These are phyloP conservation scores for Pimephales promelas DNA, from an alignment of 2,113 vertebrate species.

Conservation along the genomic window DNA sequence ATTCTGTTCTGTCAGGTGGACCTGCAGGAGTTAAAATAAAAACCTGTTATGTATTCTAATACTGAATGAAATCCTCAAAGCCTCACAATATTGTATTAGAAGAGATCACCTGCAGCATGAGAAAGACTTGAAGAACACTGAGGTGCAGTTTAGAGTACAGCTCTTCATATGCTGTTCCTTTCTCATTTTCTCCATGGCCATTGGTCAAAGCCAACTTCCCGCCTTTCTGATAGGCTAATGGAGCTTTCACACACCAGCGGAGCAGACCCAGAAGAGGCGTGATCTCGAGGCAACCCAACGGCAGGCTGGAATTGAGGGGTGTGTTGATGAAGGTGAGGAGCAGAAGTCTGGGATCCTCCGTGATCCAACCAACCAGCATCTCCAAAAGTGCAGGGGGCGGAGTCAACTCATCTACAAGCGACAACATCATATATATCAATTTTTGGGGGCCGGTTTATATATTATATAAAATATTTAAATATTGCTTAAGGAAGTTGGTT, in stretches of 20 bases:
- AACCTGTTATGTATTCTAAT: not conserved
- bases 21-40: slow-evolving; percentile 84
- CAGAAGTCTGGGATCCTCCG: slow-evolving; percentile 89
- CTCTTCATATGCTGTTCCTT: slow-evolving; percentile 71
- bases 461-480: not conserved
- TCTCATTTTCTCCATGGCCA: slow-evolving; percentile 60
- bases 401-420: slow-evolving; percentile 86
- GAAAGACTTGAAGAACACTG: slow-evolving; percentile 90
- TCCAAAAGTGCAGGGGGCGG: slow-evolving; percentile 90
- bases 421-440: slow-evolving; percentile 3
- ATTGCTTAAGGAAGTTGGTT: not conserved
- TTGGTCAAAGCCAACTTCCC: slow-evolving; percentile 77
- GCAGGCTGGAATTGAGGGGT: slow-evolving; percentile 86
- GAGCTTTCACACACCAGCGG: slow-evolving; percentile 93
- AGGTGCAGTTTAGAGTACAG: slow-evolving; percentile 94
- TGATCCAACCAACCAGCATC: slow-evolving; percentile 92
- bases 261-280: slow-evolving; percentile 89
- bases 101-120: slow-evolving; percentile 76
- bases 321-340: slow-evolving; percentile 94
- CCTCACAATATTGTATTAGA: not conserved
- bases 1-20: slow-evolving; percentile 90
- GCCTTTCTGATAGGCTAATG: slow-evolving; percentile 83
- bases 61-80: not conserved
- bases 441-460: not conserved
- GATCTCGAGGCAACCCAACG: slow-evolving; percentile 88